Evolutionary conservation across 2,113 vertebrate species (phyloP), one percentile per base, ranked within the genome.

Genomic region (Xenopus tropicalis): DNA sequence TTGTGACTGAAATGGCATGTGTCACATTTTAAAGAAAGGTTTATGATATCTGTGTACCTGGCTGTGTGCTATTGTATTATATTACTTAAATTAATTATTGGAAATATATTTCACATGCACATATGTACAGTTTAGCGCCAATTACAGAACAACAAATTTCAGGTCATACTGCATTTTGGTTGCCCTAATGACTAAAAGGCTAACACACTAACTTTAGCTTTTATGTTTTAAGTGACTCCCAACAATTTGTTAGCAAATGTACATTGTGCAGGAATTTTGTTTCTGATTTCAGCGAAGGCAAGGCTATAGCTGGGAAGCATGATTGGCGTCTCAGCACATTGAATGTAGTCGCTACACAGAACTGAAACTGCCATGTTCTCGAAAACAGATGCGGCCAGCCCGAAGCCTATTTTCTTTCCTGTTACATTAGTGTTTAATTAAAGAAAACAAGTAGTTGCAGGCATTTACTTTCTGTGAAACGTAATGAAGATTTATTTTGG

Each of bases 401-500:
- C 72, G 59, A 79, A 85, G 83, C 83, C 69, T 85, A 61, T 85
- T 88, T 89, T 87, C 82, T 82, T 88, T 90, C 87, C 88, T 90
- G 86, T 91, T 93, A 89, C 84, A 85, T 93, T 91, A 90, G 80
- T 84, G 88, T 93, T 93, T 94, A 94, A 93, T 93, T 93, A 93
- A 91, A 90, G 85, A 91, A 93, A 92, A 93, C 86, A 93, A 87
- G 88, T 88, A 90, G 83, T 90, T 91, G 83, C 84, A 91, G 88
- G 88, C 90, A 88, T 83, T 90, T 91, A 85, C 87, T 90, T 90
- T 91, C 87, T 88, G 79, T 84, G 83, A 85, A 88, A 88, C 81
- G 81, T 89, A 90, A 90, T 90, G 88, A 91, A 92, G 91, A 93
- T 94, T 93, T 93, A 92, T 92, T 94, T 92, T 93, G 85, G 85